These are phyloP conservation scores for Hypotaenidia okinawae DNA, from an alignment of 2,797 vertebrate genomes.

Conservation along the genomic window DNA sequence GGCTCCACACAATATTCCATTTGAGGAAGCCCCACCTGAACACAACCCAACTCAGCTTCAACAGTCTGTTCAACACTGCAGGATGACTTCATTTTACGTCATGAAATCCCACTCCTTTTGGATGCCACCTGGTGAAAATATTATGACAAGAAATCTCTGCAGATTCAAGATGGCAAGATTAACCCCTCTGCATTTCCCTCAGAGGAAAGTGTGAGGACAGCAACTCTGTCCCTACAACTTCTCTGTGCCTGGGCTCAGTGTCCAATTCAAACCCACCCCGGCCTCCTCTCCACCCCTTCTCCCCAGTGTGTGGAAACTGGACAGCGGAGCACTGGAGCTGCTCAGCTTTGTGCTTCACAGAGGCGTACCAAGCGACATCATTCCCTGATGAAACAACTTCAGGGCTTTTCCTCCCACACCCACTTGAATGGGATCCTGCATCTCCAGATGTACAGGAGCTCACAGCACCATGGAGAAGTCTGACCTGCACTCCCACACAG, in stretches of 20 bases:
- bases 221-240: neutral
- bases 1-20: neutral
- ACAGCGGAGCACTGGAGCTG: neutral
- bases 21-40: neutral
- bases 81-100: neutral
- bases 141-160: neutral
- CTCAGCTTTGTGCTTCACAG: neutral
- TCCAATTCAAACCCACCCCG: neutral
- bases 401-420: neutral
- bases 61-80: neutral
- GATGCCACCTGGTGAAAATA: neutral
- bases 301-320: rapidly evolving
- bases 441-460: neutral
- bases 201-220: neutral
- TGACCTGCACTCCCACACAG: neutral
- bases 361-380: rapidly evolving
- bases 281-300: neutral
- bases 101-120: neutral
- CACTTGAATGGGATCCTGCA: neutral
- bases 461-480: neutral
- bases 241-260: rapidly evolving
- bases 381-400: neutral
- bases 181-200: neutral
- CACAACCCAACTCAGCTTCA: neutral
- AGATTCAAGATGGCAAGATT: neutral